Conservation (phyloP, 2,797 vertebrate genomes). For the Cryptoprocta ferox region DNA sequence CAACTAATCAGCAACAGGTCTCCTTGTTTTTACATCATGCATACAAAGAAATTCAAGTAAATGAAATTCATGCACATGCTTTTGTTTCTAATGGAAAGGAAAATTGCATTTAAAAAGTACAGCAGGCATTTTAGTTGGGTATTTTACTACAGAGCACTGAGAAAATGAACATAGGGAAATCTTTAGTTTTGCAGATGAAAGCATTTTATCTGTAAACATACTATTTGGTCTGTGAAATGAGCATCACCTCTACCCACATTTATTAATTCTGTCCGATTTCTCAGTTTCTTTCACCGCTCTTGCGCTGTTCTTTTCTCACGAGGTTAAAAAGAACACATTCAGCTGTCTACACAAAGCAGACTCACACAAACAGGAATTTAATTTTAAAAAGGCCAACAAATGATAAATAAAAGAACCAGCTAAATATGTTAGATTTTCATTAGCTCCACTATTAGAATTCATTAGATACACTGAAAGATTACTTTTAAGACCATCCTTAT, state of each 20-base stretch:
- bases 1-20: neutral
- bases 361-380: neutral
- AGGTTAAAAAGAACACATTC: neutral
- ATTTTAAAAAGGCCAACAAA: neutral
- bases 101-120: slow-evolving; percentile 2
- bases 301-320: neutral
- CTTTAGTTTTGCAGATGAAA: slow-evolving; percentile 41
- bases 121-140: neutral
- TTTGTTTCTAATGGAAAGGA: slow-evolving; percentile 29
- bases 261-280: neutral
- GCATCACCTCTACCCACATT: neutral
- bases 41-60: slow-evolving; percentile 17
- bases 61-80: neutral
- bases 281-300: neutral
- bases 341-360: neutral
- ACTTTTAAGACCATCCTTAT: neutral
- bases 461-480: neutral
- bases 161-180: neutral
- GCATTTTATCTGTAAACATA: neutral
- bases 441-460: neutral
- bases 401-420: neutral
- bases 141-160: neutral
- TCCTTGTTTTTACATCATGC: neutral
- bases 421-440: neutral
- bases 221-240: slow-evolving; percentile 43